Evolutionary conservation across 2,888 invertebrate genomes (phyloP).

Genomic region (Periphyllus acericola): DNA sequence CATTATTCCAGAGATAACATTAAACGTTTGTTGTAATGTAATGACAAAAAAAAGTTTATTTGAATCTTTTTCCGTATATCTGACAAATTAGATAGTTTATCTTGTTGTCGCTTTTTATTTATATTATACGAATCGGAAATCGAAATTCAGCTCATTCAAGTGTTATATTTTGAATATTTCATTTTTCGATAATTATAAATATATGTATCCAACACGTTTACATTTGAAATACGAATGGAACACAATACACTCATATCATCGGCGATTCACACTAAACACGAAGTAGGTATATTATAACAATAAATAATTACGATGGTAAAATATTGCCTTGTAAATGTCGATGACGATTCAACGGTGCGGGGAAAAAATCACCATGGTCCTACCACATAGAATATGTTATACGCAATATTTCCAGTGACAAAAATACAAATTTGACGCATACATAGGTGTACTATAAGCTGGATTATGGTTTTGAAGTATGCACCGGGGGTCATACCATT

Average conservation of each 20-base stretch:
- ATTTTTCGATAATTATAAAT: neutral
- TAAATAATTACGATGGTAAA: too few species aligned
- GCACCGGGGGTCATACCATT: too few species aligned
- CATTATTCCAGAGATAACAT: conserved; percentile 50
- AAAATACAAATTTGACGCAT: neutral
- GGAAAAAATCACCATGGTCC: too few species aligned
- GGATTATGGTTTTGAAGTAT: neutral
- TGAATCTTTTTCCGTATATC: conserved; percentile 2
- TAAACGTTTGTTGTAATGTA: conserved; percentile 31
- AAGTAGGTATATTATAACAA: too few species aligned
- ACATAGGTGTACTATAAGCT: too few species aligned
- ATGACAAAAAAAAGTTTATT: conserved; percentile 26
- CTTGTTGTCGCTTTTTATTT: neutral
- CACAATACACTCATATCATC: too few species aligned
- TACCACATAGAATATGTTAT: too few species aligned
- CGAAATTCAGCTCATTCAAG: neutral
- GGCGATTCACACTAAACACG: too few species aligned
- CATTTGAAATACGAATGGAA: too few species aligned
- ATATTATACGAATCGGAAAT: conserved; percentile 8
- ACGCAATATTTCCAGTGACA: neutral
- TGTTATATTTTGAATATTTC: neutral
- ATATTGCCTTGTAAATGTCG: too few species aligned
- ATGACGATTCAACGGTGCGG: too few species aligned
- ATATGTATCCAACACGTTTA: too few species aligned
- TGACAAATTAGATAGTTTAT: conserved; percentile 25